These are phyloP conservation scores for Bos indicus DNA, from an alignment of 2,113 vertebrate genomes.

Conservation along the genomic window DNA sequence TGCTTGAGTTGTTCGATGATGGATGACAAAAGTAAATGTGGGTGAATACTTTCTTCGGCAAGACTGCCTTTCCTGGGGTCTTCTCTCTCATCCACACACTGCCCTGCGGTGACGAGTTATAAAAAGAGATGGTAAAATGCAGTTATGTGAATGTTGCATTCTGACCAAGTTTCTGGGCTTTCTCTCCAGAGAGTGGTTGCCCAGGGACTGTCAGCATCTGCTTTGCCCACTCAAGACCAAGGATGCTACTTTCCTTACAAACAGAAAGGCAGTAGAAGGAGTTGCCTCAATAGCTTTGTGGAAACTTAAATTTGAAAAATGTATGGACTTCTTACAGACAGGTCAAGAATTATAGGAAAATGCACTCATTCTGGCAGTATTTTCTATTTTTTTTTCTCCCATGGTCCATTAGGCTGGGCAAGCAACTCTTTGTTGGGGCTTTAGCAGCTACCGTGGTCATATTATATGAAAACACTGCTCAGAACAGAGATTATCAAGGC, in stretches of 20 bases:
- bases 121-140: neutral
- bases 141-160: neutral
- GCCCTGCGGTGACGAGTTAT: neutral
- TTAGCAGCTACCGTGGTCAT: neutral
- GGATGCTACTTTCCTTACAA: neutral
- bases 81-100: neutral
- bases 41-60: neutral
- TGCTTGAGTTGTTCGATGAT: neutral
- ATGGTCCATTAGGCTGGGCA: neutral
- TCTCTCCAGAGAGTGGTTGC: neutral
- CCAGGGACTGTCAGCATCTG: neutral
- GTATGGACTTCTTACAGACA: neutral
- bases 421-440: neutral
- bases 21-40: neutral
- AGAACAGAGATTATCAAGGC: neutral
- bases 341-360: neutral
- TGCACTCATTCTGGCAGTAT: neutral
- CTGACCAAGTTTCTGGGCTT: neutral
- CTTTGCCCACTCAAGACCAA: neutral
- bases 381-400: neutral
- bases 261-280: neutral
- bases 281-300: neutral
- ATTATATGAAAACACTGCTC: neutral
- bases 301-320: neutral
- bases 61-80: neutral